phyloP scores from a whole-genome alignment of 37 sponge, comb jelly and placozoan species.

The Hormiphora californensis region DNA sequence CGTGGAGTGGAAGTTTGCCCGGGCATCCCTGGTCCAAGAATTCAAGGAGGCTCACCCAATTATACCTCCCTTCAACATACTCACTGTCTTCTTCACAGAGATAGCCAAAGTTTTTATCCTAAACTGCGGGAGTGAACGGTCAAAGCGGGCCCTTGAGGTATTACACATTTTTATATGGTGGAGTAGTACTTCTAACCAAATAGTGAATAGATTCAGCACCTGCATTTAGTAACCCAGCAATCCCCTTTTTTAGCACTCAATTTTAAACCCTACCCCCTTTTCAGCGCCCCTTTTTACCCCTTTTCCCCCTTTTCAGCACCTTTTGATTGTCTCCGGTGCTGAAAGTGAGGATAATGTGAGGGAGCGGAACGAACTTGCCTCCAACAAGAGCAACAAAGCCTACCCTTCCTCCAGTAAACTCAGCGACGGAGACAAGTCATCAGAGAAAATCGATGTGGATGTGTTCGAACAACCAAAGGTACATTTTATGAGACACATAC shows the following conservation, averaged over 20 bases:
- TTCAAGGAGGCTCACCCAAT: conserved; percentile 49
- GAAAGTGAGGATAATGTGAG: conserved; percentile 34
- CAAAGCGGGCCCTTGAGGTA: conserved; percentile 19
- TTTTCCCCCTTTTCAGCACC: conserved; percentile 31
- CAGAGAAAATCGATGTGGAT: conserved; percentile 36
- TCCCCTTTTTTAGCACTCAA: too few species aligned
- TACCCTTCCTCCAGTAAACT: conserved; percentile 26
- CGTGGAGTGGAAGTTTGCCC: conserved; percentile 54
- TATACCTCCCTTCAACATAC: conserved; percentile 9
- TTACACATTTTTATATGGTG: too few species aligned
- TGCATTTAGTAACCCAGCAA: too few species aligned
- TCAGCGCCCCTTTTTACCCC: too few species aligned
- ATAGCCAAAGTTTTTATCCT: conserved; percentile 5
- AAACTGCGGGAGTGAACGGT: conserved; percentile 10
- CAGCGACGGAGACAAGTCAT: conserved; percentile 30
- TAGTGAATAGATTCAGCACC: too few species aligned
- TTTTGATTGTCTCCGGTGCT: conserved; percentile 24
- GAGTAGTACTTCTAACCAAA: too few species aligned
- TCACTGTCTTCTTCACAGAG: not conserved
- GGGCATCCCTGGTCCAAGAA: conserved; percentile 25
- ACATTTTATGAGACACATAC: not conserved
- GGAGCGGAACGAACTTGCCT: conserved; percentile 10
- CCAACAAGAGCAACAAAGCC: conserved; percentile 53
- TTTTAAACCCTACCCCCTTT: too few species aligned
- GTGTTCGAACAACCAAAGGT: conserved; percentile 50